Evolutionary conservation across 2,888 invertebrate species (phyloP).

Genomic region (Podotricha telesiphe): DNA sequence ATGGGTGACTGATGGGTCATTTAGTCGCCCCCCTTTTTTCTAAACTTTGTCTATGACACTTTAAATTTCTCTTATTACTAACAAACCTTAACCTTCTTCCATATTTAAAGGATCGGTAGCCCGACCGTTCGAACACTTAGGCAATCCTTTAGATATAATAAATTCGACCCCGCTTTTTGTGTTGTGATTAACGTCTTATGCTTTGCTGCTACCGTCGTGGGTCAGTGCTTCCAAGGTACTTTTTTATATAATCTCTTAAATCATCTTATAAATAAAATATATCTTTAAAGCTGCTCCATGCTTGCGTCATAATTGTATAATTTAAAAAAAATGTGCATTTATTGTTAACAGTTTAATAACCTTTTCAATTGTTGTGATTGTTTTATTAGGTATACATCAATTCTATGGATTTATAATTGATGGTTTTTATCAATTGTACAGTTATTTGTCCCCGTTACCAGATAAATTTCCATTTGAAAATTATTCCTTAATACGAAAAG

Average conservation of each 20-base stretch:
- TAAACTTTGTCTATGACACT: conserved; percentile 34
- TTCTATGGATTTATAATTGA: background rate
- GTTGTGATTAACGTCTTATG: conserved; percentile 79
- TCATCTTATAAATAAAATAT: conserved; percentile 47
- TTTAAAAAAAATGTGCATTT: conserved; percentile 26
- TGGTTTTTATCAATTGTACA: background rate
- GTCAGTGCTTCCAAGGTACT: conserved; percentile 79
- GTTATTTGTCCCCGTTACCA: background rate
- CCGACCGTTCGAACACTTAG: conserved; percentile 46
- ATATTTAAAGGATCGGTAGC: conserved; percentile 60
- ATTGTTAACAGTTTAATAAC: conserved; percentile 33
- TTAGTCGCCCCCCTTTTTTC: conserved; percentile 24
- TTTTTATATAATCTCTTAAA: conserved; percentile 62
- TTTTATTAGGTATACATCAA: conserved; percentile 22
- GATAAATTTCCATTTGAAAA: background rate
- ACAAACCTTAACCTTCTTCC: conserved; percentile 56
- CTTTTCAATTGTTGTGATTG: conserved; percentile 12
- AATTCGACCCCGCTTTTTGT: conserved; percentile 67
- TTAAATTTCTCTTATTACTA: conserved; percentile 53
- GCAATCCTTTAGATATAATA: conserved; percentile 58
- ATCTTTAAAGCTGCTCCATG: conserved; percentile 61
- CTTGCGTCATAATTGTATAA: conserved; percentile 61
- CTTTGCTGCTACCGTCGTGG: conserved; percentile 79
- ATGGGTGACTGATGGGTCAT: conserved; percentile 3
- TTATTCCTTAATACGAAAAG: background rate